Evolutionary conservation across 2,797 vertebrate species (phyloP).

Genomic region (Eulemur albifrons): DNA sequence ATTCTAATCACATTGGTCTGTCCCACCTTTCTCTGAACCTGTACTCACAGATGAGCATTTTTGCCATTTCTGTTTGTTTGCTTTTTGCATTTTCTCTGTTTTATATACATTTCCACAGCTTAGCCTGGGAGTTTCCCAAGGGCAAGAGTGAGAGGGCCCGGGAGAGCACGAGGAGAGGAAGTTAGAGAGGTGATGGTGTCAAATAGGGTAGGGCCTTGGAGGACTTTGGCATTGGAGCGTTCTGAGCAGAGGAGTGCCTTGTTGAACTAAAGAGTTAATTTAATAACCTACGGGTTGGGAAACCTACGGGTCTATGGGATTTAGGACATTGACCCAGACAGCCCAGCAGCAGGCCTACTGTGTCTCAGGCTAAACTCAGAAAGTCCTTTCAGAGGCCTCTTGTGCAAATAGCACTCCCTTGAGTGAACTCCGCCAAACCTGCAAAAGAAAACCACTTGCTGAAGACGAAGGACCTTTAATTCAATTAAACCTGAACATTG

Average conservation of each 20-base stretch:
- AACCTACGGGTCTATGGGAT: not conserved
- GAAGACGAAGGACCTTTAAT: constrained; percentile 14
- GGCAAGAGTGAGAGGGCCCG: not conserved
- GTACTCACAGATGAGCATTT: not conserved
- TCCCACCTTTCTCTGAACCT: constrained; percentile 18
- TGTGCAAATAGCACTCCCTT: not conserved
- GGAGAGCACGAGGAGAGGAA: not conserved
- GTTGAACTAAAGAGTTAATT: constrained; percentile 8
- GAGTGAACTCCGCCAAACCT: not conserved
- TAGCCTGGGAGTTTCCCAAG: not conserved
- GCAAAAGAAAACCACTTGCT: constrained; percentile 6
- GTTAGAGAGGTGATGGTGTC: not conserved
- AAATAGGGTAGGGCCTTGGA: not conserved
- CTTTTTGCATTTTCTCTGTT: not conserved
- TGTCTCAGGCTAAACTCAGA: not conserved
- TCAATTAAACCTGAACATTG: not conserved
- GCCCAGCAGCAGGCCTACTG: not conserved
- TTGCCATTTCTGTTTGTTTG: not conserved
- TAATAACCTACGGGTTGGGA: not conserved
- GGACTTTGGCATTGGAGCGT: not conserved
- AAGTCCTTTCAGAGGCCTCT: not conserved
- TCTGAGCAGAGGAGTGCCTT: not conserved
- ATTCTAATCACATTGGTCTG: not conserved
- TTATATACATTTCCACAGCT: not conserved
- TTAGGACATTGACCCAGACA: not conserved